These are phyloP conservation scores for Deroplatys truncata DNA, from an alignment of 2,888 invertebrate genomes.

Conservation along the genomic window DNA sequence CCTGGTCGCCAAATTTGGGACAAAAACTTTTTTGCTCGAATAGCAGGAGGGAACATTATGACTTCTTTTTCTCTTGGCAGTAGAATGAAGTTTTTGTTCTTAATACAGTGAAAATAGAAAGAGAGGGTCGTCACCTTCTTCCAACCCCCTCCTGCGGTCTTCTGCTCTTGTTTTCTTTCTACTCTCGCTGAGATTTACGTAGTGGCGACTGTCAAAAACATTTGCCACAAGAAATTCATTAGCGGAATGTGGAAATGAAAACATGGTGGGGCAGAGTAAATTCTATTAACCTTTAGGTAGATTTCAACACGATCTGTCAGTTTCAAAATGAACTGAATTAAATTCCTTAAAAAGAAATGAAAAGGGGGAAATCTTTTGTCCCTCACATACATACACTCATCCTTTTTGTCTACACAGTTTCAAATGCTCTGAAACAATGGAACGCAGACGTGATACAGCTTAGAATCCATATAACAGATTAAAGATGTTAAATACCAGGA, in stretches of 20 bases:
- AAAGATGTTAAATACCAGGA: no score
- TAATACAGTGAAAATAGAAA: background rate
- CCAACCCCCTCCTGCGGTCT: background rate
- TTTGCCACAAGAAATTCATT: background rate
- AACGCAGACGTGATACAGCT: no score
- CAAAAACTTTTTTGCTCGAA: background rate
- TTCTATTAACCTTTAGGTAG: background rate
- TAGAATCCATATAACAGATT: no score
- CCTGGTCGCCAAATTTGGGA: background rate
- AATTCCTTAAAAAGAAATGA: background rate
- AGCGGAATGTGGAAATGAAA: background rate
- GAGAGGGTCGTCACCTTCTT: background rate
- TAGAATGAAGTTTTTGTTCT: background rate
- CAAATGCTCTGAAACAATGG: no score
- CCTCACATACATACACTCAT: no score
- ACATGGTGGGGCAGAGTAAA: background rate
- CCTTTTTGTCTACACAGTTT: no score
- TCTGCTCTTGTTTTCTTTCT: background rate
- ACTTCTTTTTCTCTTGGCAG: background rate
- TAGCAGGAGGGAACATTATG: no score
- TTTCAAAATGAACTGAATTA: background rate
- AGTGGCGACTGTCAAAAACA: background rate
- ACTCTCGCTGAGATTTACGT: background rate
- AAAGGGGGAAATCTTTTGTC: no score
- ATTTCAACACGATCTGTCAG: background rate